Evolutionary conservation across 1,140 invertebrate genomes (phyloP), one percentile per base, ranked within the genome.

Genomic region (Drosophila micromelanica): DNA sequence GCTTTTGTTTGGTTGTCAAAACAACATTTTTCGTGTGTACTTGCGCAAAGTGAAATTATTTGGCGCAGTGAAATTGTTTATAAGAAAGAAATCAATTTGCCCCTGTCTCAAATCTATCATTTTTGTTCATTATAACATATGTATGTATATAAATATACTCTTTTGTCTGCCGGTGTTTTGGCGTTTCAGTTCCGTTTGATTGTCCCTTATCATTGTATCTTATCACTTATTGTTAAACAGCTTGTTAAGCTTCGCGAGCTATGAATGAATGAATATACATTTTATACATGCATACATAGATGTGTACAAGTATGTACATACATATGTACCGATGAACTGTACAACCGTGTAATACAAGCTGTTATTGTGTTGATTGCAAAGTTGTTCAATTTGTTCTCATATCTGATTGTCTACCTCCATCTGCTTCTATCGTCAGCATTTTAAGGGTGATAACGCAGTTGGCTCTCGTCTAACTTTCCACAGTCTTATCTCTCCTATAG

Each of bases 1-100:
- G 55, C 43, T 67, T 45, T 54, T 59, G 70, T 70, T 80, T 57
- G 81, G 69, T 81, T 87, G 81, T 87, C 81, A 78, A 70, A 78
- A 78, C 78, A 85, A 77, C 68, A 84, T 51, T 45, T 75, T 62
- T 72, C 35, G 54, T 61, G 59, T 62, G 70, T 68, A 45, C 40
- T 61, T 65, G 64, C 60, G 37, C 56, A 74, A 78, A 78, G 75
- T 65, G 71, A 69, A 73, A 73, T 73, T 68, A 40, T 35, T 59
- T 40, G 63, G 32, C 54, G 51, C 27, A 54, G 69, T 67, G 62
- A 72, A 72, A 68, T 73, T 68, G 35, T 40, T 73, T 4, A 60
- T 60, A 68, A 68, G 15, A 45, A 54, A 51, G 49, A 68, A 62
- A 56, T 69, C 37, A 56, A 37, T 57, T 20, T 51, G 23, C 13